Conservation (phyloP, 2,113 vertebrate species). For the Tenebrosternarchus preto region DNA sequence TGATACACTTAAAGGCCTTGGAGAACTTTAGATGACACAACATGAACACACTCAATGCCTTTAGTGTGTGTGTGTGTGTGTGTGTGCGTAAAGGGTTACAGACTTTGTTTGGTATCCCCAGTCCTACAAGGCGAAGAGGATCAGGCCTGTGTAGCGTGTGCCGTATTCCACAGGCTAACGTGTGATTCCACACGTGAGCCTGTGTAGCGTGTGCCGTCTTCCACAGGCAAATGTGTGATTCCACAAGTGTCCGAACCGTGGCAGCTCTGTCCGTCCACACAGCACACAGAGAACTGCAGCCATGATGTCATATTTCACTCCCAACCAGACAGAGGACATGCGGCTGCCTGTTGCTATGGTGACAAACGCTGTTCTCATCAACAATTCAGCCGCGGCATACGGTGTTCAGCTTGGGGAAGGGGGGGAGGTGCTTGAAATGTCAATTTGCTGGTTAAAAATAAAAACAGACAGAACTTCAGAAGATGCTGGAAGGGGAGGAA, state of each 20-base stretch:
- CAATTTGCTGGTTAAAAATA: background rate
- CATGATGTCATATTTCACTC: conserved; percentile 51
- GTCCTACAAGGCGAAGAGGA: background rate
- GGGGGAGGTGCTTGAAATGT: conserved; percentile 15
- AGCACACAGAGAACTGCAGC: conserved; percentile 7
- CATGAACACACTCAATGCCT: background rate
- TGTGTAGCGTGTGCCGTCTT: background rate
- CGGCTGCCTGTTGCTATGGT: conserved; percentile 54
- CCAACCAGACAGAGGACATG: conserved; percentile 44
- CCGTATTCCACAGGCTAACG: background rate
- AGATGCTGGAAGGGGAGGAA: background rate
- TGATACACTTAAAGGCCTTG: background rate
- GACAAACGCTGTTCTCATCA: conserved; percentile 43
- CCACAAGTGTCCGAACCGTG: too few relatives aligned
- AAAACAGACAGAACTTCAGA: background rate
- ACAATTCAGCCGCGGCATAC: conserved; percentile 35
- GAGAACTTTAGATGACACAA: background rate
- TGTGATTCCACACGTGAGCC: background rate
- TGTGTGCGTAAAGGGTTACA: background rate
- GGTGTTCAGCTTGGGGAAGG: conserved; percentile 5
- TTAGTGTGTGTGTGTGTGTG: background rate
- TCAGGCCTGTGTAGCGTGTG: too few relatives aligned
- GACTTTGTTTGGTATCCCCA: background rate
- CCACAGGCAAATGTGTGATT: background rate
- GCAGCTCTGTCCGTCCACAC: background rate